Evolutionary conservation across 2,888 invertebrate genomes (phyloP).

Genomic region (Phragmatobia fuliginosa): DNA sequence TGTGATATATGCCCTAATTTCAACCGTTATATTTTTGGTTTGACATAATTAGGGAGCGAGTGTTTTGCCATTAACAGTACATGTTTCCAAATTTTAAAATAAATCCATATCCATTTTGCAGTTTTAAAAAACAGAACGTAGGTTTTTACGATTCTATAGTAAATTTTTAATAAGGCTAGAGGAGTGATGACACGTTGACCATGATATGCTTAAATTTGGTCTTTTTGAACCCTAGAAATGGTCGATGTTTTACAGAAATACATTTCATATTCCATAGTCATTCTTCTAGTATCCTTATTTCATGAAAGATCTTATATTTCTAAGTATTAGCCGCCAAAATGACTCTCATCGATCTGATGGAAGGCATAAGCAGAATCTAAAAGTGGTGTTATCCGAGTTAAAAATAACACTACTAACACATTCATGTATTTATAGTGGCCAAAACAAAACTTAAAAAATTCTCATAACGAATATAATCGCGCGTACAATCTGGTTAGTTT

Average conservation of each 20-base stretch:
- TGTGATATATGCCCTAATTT: background rate
- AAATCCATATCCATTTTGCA: background rate
- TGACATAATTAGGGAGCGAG: background rate
- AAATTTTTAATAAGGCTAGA: background rate
- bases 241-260: background rate
- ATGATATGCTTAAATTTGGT: background rate
- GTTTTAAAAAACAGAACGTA: background rate
- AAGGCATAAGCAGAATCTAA: no score
- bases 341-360: no score
- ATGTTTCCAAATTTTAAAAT: background rate
- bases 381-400: background rate
- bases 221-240: background rate
- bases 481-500: constrained; percentile 54
- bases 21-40: background rate
- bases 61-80: background rate
- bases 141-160: background rate
- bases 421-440: background rate
- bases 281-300: background rate
- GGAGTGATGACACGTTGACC: no score
- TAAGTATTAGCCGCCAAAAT: no score
- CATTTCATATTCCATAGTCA: background rate
- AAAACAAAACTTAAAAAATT: constrained; percentile 38
- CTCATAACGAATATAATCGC: constrained; percentile 51
- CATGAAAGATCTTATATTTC: background rate
- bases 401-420: constrained; percentile 1